These are phyloP conservation scores for Orchestes rusci DNA, from an alignment of 2,888 invertebrate genomes.

Conservation along the genomic window DNA sequence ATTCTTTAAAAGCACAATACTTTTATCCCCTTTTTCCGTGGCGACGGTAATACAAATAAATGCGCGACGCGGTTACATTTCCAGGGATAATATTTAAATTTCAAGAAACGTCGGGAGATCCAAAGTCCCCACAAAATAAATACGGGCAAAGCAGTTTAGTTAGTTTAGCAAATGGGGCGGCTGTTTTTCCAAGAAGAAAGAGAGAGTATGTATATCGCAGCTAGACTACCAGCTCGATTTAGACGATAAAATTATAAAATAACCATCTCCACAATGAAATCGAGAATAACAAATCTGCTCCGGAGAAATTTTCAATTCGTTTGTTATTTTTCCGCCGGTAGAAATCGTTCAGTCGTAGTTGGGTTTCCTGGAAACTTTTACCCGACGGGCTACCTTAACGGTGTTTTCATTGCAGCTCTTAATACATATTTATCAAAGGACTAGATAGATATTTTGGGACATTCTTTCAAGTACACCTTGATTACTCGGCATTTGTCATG, in stretches of 20 bases:
- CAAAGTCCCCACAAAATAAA: constrained; percentile 42
- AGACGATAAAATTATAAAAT: constrained; percentile 28
- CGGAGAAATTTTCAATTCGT: constrained; percentile 17
- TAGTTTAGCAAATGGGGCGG: constrained; percentile 49
- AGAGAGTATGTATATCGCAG: constrained; percentile 33
- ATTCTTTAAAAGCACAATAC: no score
- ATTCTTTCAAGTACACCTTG: no score
- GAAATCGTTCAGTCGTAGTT: background rate
- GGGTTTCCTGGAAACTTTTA: constrained; percentile 9
- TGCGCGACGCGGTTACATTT: no score
- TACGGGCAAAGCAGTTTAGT: constrained; percentile 47
- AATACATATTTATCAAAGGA: constrained; percentile 18
- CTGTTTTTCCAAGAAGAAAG: constrained; percentile 43
- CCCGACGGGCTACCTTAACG: constrained; percentile 5
- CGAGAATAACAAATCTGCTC: constrained; percentile 22
- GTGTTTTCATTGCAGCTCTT: constrained; percentile 11
- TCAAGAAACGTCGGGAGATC: constrained; percentile 29
- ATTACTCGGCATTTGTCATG: no score
- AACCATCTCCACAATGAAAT: constrained; percentile 17
- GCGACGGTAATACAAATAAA: no score
- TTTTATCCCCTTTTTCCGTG: no score
- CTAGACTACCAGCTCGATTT: constrained; percentile 36
- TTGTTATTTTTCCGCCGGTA: constrained; percentile 16
- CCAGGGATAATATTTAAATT: constrained; percentile 33
- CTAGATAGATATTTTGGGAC: no score